phyloP scores from a whole-genome alignment of 2,113 vertebrate species.

The Corythoichthys intestinalis region DNA sequence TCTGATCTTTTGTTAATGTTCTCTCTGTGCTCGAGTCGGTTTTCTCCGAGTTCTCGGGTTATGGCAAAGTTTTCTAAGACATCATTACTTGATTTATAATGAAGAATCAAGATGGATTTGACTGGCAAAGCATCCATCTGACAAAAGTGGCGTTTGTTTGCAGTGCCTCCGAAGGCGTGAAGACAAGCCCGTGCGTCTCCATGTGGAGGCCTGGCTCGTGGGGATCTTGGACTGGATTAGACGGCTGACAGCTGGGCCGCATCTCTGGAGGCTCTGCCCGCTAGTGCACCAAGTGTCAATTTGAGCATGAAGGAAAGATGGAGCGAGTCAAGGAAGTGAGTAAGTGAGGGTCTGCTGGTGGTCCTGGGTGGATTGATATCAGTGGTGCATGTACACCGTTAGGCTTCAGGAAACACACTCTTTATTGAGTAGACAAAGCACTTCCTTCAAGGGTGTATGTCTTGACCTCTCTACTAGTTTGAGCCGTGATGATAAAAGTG shows the following conservation, averaged over 20 bases:
- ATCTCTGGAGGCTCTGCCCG: conserved; percentile 69
- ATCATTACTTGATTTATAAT: conserved; percentile 48
- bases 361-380: conserved; percentile 67
- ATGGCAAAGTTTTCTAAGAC: neutral
- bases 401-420: conserved; percentile 69
- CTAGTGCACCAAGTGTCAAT: conserved; percentile 71
- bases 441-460: conserved; percentile 34
- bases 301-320: conserved; percentile 73
- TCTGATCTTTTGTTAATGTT: too few species aligned
- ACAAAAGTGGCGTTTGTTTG: conserved; percentile 47
- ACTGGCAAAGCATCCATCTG: conserved; percentile 53
- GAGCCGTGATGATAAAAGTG: conserved; percentile 14
- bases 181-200: conserved; percentile 59
- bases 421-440: conserved; percentile 63
- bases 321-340: conserved; percentile 66
- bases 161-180: conserved; percentile 55
- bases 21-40: too few species aligned
- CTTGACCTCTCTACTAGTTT: conserved; percentile 35
- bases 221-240: conserved; percentile 75
- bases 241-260: conserved; percentile 75
- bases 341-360: conserved; percentile 60
- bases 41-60: too few species aligned
- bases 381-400: conserved; percentile 68
- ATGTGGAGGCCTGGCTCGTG: conserved; percentile 65
- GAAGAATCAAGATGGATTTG: conserved; percentile 53